Conservation (phyloP, 2,888 invertebrate genomes). For the Phyllotreta striolata region DNA sequence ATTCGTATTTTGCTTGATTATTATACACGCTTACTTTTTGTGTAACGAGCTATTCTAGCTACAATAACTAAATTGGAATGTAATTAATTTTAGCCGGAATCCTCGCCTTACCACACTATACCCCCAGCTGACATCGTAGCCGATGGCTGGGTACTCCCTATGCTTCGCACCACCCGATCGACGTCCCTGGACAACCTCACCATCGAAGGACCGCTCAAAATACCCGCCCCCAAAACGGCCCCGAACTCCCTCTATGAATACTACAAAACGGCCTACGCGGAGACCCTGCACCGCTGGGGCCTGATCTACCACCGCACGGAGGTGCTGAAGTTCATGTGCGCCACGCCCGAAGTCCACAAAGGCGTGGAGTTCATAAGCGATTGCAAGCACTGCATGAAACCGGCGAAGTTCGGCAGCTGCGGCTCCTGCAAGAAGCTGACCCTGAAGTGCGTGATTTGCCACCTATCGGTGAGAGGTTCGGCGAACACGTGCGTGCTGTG, state of each 20-base stretch:
- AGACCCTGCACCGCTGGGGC: slow-evolving; percentile 75
- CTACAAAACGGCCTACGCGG: slow-evolving; percentile 87
- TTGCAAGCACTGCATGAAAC: slow-evolving; percentile 74
- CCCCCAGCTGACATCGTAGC: slow-evolving; percentile 78
- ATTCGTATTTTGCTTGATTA: background rate
- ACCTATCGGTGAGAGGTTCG: slow-evolving; percentile 83
- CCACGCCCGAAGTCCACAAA: slow-evolving; percentile 58
- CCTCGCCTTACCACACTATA: slow-evolving; percentile 91
- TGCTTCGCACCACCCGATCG: slow-evolving; percentile 74
- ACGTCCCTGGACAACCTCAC: slow-evolving; percentile 81
- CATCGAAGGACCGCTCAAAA: slow-evolving; percentile 56
- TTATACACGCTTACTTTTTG: slow-evolving; percentile 18
- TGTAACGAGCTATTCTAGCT: background rate
- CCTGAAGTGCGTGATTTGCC: slow-evolving; percentile 85
- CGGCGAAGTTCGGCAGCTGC: slow-evolving; percentile 75
- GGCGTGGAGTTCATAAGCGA: slow-evolving; percentile 78
- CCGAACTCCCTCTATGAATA: slow-evolving; percentile 74
- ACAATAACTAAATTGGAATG: too few species aligned
- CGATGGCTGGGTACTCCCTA: slow-evolving; percentile 78
- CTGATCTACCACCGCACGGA: slow-evolving; percentile 61
- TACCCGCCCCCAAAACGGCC: slow-evolving; percentile 46
- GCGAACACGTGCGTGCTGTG: slow-evolving; percentile 89
- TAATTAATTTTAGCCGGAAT: slow-evolving; percentile 66
- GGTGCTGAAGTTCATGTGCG: slow-evolving; percentile 71
- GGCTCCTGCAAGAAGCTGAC: slow-evolving; percentile 75